Conservation (phyloP, 2,797 vertebrate genomes). For the Mionectes olivaceus region DNA sequence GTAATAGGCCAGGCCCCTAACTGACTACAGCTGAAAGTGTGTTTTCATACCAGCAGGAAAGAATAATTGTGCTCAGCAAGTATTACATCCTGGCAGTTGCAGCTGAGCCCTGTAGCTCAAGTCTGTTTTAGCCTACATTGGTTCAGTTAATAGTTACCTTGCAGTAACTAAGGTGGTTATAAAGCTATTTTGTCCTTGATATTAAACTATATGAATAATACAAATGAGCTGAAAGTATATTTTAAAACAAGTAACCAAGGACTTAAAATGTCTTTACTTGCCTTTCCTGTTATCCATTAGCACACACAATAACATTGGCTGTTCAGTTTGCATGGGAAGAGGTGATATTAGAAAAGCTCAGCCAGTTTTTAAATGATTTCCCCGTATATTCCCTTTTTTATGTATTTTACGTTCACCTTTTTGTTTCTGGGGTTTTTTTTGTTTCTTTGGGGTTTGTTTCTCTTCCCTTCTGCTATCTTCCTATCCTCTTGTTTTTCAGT, state of each 20-base stretch:
- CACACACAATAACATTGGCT: not conserved
- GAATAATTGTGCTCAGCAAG: not conserved
- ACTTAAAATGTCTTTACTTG: not conserved
- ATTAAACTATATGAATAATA: not conserved
- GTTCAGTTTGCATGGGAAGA: not conserved
- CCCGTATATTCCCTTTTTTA: not conserved
- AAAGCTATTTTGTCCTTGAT: not conserved
- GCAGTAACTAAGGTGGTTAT: not conserved
- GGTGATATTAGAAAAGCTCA: not conserved
- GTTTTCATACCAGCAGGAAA: conserved; percentile 32
- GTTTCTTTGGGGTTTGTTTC: not conserved
- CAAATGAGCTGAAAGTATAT: not conserved
- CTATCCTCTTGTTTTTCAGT: not conserved
- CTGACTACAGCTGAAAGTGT: not conserved
- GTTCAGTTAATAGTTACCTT: not conserved
- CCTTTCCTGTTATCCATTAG: not conserved
- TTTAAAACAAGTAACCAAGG: not conserved
- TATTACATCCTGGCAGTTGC: not conserved
- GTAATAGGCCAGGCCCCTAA: not conserved
- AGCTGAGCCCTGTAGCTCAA: not conserved
- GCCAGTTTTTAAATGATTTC: not conserved
- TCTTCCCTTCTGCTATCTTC: not conserved
- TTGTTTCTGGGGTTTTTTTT: not conserved
- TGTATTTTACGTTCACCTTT: not conserved
- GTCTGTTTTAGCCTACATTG: not conserved